phyloP scores from a whole-genome alignment of 1,140 invertebrate genomes.

The Anthonomus grandis region DNA sequence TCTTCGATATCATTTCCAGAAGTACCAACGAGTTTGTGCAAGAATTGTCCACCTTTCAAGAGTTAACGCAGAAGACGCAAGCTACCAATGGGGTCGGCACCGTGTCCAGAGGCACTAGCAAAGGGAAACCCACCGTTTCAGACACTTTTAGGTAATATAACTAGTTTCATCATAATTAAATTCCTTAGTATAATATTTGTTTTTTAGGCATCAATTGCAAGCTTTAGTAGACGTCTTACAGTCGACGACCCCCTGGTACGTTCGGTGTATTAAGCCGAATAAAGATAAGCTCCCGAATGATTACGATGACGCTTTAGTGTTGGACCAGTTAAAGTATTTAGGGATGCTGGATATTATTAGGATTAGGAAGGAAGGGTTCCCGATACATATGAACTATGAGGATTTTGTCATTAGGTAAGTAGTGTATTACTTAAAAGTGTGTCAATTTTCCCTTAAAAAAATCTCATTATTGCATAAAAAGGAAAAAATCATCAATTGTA shows the following conservation, averaged over 20 bases:
- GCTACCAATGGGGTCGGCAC: conserved; percentile 55
- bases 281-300: conserved; percentile 78
- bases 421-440: background rate
- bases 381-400: conserved; percentile 77
- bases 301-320: conserved; percentile 79
- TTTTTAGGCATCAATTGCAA: conserved; percentile 75
- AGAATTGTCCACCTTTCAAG: conserved; percentile 83
- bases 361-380: conserved; percentile 90
- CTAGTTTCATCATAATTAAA: background rate
- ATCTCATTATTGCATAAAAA: too few relatives aligned
- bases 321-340: conserved; percentile 88
- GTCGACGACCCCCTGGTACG: conserved; percentile 92
- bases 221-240: conserved; percentile 88
- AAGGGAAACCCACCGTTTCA: conserved; percentile 89
- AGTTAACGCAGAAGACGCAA: conserved; percentile 41
- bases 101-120: conserved; percentile 80
- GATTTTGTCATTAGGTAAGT: conserved; percentile 62
- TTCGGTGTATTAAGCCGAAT: conserved; percentile 94
- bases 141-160: conserved; percentile 68
- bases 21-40: conserved; percentile 85
- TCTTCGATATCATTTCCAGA: conserved; percentile 87
- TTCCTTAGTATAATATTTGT: background rate
- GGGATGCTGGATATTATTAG: conserved; percentile 96
- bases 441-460: too few relatives aligned
- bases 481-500: too few relatives aligned